Evolutionary conservation across 1,140 invertebrate genomes (phyloP), one percentile per base, ranked within the genome.

Genomic region (Pseudomyrmex concolor): DNA sequence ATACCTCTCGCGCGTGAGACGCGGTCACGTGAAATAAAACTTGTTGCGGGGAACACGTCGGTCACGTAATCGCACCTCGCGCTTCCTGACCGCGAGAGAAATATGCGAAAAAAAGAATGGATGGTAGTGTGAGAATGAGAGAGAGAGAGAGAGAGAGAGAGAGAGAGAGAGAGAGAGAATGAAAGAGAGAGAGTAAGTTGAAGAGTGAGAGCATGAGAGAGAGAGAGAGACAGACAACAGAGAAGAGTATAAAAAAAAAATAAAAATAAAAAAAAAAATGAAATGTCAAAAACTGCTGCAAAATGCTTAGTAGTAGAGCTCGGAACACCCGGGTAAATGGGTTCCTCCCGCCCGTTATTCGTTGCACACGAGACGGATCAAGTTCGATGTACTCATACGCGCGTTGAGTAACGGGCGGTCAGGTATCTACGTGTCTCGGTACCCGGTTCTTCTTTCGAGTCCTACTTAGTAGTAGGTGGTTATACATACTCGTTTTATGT

Each of bases 401-500:
- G 34, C 34, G 34, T 34, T 34, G 34, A 7, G 34, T 34, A 34
- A 34, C 34, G 34, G 34, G 34, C 34, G 34, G 34, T 34, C 34
- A 34, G 34, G 34, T 34, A 34, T 34, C 34, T 5, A 34, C 5
- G 25, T 25, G 25, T 34, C 34, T 34, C 34, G 5, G 34, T 34
- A 34, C 34, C 0, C 34, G 34, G 34, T 34, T 34, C 34, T 34
- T 34, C 34, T 34, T 34, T 34, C 34, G 34, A 34, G 34, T 34
- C 34, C 34, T 84, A 55, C 66, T 84, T 84, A 87, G 80, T 74
- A 86, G 84, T 86, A 86, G 80, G 67, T 86, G 87, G 74, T 89
- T 89, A 87, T 89, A 86, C 87, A 89, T 90, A 90, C 77, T 90
- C 84, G 86, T 89, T 87, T 84, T 90, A 83, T 90, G 87, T 87